Evolutionary conservation across 1,140 invertebrate genomes (phyloP), one percentile per base, ranked within the genome.

Genomic region (Antheraea pernyi): DNA sequence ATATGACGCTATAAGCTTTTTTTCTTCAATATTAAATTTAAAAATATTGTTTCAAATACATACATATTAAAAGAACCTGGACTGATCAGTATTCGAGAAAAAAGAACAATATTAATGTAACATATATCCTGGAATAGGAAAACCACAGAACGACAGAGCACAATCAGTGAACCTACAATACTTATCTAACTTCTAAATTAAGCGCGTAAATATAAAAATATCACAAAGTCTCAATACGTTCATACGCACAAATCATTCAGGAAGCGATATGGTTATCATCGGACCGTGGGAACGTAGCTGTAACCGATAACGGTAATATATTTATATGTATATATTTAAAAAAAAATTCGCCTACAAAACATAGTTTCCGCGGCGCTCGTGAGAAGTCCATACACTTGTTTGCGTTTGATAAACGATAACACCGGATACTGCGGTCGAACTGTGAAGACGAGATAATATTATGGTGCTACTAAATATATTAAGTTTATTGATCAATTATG

Each of bases 341-440:
- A 80, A 76, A 78, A 82, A 82, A 81, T 78, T 76, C 75, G 79
- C 77, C 76, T 74, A 80, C 78, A 63, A 78, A 70, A 71, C 70
- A 61, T 53, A 53, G 10, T 30, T 13, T 46, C 83, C 83, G 83
- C 76, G 70, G 42, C 62, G 79, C 59, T 69, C 81, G 78, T 81
- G 77, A 78, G 82, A 84, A 42, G 46, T 53, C 46, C 46, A 16
- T 53, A 53, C 46, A 53, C 46, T 53, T 53, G 46, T 53, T 53
- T 53, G 46, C 16, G 16, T 53, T 53, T n/a, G 46, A 53, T 53
- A 53, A 53, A 53, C 16, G 46, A 53, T 53, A 53, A 53, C 46
- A 53, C 46, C 46, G 46, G 46, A 53, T 16, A 53, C 46, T 53
- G 46, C 46, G 46, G 46, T 53, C 46, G 16, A 13, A 53, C 16